phyloP scores from a whole-genome alignment of 2,888 invertebrate species.

The Endotricha flammealis region DNA sequence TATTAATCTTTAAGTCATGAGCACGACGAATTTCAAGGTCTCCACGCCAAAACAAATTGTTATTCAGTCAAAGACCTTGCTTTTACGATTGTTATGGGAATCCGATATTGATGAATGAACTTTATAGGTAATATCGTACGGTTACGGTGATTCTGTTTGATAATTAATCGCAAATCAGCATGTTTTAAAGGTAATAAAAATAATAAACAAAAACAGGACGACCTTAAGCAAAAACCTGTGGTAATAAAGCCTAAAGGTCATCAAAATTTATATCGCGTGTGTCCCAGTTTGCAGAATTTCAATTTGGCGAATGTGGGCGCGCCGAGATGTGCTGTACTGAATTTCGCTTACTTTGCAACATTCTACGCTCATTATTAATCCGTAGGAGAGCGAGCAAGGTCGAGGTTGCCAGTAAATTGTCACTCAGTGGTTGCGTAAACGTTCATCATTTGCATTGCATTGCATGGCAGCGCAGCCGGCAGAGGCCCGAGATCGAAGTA shows the following conservation, averaged over 20 bases:
- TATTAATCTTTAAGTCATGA: slow-evolving; percentile 7
- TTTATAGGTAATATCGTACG: slow-evolving; percentile 18
- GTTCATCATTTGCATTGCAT: slow-evolving; percentile 36
- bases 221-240: slow-evolving; percentile 63
- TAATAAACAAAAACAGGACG: slow-evolving; percentile 45
- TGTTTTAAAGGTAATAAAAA: slow-evolving; percentile 41
- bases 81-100: slow-evolving; percentile 21
- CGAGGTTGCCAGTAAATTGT: slow-evolving; percentile 58
- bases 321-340: slow-evolving; percentile 40
- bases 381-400: slow-evolving; percentile 64
- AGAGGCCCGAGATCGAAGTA: slow-evolving; percentile 15
- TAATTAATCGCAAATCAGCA: slow-evolving; percentile 49
- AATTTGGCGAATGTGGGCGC: slow-evolving; percentile 61
- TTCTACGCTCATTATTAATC: slow-evolving; percentile 39
- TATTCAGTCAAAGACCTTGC: slow-evolving; percentile 23
- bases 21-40: slow-evolving; percentile 16
- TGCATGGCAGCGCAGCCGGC: too few relatives aligned
- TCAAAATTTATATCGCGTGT: slow-evolving; percentile 60
- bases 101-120: slow-evolving; percentile 14
- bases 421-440: slow-evolving; percentile 51
- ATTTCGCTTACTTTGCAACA: slow-evolving; percentile 47
- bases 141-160: slow-evolving; percentile 35
- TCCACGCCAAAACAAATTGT: slow-evolving; percentile 4
- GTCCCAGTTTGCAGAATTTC: slow-evolving; percentile 62
- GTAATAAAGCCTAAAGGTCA: slow-evolving; percentile 66